Conservation (phyloP, 2,888 invertebrate species). For the Aspidapion aeneum region DNA sequence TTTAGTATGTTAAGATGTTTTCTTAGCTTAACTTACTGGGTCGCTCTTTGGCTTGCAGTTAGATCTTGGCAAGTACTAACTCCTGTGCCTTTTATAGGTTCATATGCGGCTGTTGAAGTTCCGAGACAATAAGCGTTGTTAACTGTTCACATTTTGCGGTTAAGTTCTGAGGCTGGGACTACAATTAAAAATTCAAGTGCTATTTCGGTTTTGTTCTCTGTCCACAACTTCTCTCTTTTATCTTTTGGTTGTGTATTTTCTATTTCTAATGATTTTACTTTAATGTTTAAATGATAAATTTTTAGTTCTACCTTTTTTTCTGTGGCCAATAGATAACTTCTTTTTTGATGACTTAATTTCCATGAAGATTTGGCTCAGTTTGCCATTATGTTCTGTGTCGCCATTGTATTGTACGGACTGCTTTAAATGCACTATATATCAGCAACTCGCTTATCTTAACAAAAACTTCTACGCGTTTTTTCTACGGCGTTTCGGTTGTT, state of each 20-base stretch:
- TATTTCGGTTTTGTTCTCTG: background rate
- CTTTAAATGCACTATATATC: background rate
- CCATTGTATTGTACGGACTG: background rate
- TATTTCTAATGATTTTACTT: too few species aligned
- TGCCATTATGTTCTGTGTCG: background rate
- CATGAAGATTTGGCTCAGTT: background rate
- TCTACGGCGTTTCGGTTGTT: background rate
- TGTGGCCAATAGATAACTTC: background rate
- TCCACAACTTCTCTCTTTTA: background rate
- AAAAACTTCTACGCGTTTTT: background rate
- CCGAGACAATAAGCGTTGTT: background rate
- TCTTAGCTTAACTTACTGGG: background rate
- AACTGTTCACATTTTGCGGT: background rate
- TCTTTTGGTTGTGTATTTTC: background rate
- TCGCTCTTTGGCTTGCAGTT: background rate
- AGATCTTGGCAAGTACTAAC: background rate
- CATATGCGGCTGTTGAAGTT: background rate
- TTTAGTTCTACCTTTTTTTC: background rate
- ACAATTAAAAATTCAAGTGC: background rate
- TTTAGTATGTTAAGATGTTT: background rate
- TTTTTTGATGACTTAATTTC: background rate
- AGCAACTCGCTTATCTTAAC: background rate
- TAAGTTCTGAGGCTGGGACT: background rate
- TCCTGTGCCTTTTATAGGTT: background rate
- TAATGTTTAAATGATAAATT: background rate